phyloP scores from a whole-genome alignment of 2,888 invertebrate species.

The Pseudococcus viburni region DNA sequence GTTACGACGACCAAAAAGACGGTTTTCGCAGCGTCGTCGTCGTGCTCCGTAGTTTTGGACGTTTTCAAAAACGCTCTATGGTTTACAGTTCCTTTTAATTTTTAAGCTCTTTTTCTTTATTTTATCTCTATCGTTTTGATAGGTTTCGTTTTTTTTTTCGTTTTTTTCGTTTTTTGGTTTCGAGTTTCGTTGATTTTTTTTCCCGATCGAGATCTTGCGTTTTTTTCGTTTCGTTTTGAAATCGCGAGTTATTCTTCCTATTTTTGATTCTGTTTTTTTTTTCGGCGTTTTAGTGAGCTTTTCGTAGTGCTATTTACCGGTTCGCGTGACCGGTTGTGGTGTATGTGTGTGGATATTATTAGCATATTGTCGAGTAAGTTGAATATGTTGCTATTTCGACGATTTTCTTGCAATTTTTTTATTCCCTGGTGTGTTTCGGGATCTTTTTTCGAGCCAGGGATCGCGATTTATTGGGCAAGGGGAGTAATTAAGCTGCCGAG shows the following conservation, averaged over 20 bases:
- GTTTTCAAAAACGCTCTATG: slow-evolving; percentile 61
- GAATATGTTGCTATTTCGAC: background rate
- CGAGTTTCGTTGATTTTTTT: background rate
- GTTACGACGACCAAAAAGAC: slow-evolving; percentile 51
- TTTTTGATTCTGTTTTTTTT: background rate
- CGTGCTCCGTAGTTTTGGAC: slow-evolving; percentile 52
- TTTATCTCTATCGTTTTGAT: slow-evolving; percentile 20
- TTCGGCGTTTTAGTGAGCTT: slow-evolving; percentile 15
- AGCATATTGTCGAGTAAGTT: slow-evolving; percentile 17
- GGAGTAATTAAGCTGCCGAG: background rate
- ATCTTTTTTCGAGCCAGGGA: background rate
- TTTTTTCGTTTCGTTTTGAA: background rate
- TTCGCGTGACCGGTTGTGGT: background rate
- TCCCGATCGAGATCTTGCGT: background rate
- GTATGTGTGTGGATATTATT: slow-evolving; percentile 2
- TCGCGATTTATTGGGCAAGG: background rate
- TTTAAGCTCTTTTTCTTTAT: slow-evolving; percentile 57
- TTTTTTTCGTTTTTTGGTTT: background rate
- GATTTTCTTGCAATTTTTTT: background rate
- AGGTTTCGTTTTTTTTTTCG: background rate
- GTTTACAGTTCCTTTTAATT: slow-evolving; percentile 65
- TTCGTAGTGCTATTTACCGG: background rate
- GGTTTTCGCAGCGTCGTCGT: slow-evolving; percentile 12
- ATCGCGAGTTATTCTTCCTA: slow-evolving; percentile 26
- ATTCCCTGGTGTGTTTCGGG: background rate